Evolutionary conservation across 2,797 vertebrate genomes (phyloP), one percentile per base, ranked within the genome.

Genomic region (Halcyon badia): DNA sequence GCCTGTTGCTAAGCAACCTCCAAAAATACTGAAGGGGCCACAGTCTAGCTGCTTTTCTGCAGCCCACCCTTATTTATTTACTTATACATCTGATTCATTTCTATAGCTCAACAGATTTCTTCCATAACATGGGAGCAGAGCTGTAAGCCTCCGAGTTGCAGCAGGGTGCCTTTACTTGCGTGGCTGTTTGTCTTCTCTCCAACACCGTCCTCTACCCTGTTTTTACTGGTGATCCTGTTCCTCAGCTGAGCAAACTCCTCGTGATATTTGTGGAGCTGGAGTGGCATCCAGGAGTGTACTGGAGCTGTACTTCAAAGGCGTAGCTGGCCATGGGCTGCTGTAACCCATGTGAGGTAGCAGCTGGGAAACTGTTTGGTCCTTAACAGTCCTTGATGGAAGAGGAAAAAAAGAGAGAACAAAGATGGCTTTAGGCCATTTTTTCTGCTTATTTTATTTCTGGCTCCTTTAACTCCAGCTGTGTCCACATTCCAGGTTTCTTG

Each of bases 1-100:
- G 78, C 73, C 79, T 52, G 93, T 98, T 98, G 93, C 95, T 97
- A 97, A 97, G 96, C 92, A 96, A 97, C 96, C 20, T 30, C 93
- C 56, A 69, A 91, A 97, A 97, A 84, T 94, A 90, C 94, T 20
- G 49, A 72, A 75, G 70, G 83, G 89, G 41, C 62, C 87, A 52
- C 1, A 58, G 76, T 58, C 90, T 94, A 57, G 71, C 80, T 94
- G 87, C 78, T 70, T 90, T 64, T 66, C 65, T 86, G 21, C 78
- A 93, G 42, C 72, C 49, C 57, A 66, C 25, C 87, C 49, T 42
- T 54, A 24, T 12, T 78, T 86, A 70, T 51, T 83, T 76, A 41
- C 41, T 76, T 82, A 21, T 19, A 39, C 75, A 65, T 86, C 62
- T 94, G 85, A 84, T 57, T 52, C 91, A 57, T 92, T 46, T 97